Base-by-base conservation (phyloP, 2,888 invertebrate genomes). In the Diaphora mendica region DNA sequence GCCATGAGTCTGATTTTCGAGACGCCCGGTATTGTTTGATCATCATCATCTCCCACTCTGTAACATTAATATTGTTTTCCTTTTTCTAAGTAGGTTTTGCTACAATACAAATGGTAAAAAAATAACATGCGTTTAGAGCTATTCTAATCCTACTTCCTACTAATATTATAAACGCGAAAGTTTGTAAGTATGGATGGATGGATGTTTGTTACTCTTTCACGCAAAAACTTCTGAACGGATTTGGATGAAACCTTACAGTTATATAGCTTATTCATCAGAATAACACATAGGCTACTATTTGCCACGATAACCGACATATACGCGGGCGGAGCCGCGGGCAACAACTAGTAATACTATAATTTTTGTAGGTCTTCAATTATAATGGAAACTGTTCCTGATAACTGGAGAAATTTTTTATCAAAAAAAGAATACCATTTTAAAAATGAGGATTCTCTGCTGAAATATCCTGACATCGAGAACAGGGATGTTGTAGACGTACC, bases 401-500 rank as follows among this genome's bases (percentile, higher is more conserved):
- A 73, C 15, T 65, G 78, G 30, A 69, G 55, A 64, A 73, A 59
- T 20, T 48, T 23, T 66, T 71, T 74, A 23, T 23, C 64, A 20
- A 67, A 70, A 33, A 73, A 67, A 51, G 71, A 23, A 72, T 69
- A 35, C 48, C 69, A 75, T 51, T 7, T 51, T 51, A 23, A 23
- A 23, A 3, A 66, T 39, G 70, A 70, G 8, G 66, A 69, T 64
- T 26, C 67, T 30, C 5, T 72, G 1, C 20, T 64, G 9, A 42
- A n/a, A n/a, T n/a, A 13, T 64, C 42, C 55, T 64, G 65, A 39
- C 44, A n/a, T 69, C 35, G 26, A 48, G 8, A 74, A 73, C 42
- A 83, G 77, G 82, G 89, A 89, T 64, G 80, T 92, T 35, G 89
- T 92, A 71, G 87, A 79, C 73, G 88, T 91, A 20, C 93, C 93